Evolutionary conservation across 2,888 invertebrate species (phyloP), one percentile per base, ranked within the genome.

Genomic region (Eugnorisma glareosa): DNA sequence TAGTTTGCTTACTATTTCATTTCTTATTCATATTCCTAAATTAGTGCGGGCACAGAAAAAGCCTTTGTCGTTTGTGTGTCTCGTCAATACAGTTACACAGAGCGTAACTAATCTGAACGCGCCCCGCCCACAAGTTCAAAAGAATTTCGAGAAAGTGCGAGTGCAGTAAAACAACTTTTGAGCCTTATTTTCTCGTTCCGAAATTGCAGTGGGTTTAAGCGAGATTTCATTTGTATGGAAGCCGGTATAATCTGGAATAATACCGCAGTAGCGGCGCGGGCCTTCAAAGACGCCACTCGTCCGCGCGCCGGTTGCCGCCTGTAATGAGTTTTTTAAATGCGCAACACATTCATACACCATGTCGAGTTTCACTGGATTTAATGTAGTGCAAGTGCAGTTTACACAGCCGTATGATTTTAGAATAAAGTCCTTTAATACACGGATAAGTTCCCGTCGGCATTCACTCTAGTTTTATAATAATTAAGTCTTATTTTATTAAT

Each of bases 191-290:
- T 92, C 94, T 94, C 94, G 93, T 95, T 95, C 94, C 95, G 92
- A 96, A 96, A 96, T 95, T 96, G 96, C 96, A 96, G 94, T 95
- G 95, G 94, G 93, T 95, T 96, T 96, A 96, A 96, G 96, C 94
- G 96, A 96, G 96, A 96, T 96, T 96, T 96, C 96, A 96, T 96
- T 96, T 96, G 96, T 96, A 96, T 96, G 92, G 95, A 93, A 95
- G 94, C 95, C 92, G 94, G 94, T 92, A 96, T 96, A 96, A 96
- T 96, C 96, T 95, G 95, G 93, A 95, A 96, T 96, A 96, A 96
- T 96, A 94, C 95, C 93, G 94, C 95, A 94, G 94, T 93, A 92
- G 95, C 94, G 94, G 94, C 93, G 91, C 93, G 92, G 93, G 94
- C 95, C 95, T 94, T 96, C 96, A 96, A 96, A 96, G 96, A 96